Evolutionary conservation across 2,113 vertebrate species (phyloP).

Genomic region (Okapia johnstoni): DNA sequence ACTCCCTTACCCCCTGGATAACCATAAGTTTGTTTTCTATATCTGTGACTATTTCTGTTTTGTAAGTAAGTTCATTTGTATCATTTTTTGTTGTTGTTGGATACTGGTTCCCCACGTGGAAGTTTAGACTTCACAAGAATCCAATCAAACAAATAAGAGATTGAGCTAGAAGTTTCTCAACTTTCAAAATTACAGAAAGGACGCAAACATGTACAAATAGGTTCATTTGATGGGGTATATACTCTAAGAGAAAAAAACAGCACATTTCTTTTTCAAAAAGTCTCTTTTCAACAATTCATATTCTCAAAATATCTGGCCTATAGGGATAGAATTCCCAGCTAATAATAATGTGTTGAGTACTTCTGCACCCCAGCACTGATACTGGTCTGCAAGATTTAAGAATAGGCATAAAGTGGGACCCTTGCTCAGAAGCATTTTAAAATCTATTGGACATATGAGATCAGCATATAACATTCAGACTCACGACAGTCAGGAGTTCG

Average conservation of each 20-base stretch:
- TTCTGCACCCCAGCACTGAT: background rate
- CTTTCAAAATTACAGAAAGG: conserved; percentile 35
- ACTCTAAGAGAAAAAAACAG: background rate
- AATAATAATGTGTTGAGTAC: conserved; percentile 9
- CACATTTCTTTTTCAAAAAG: background rate
- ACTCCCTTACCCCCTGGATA: background rate
- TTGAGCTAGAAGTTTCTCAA: background rate
- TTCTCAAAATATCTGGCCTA: background rate
- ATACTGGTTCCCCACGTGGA: background rate
- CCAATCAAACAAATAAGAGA: background rate
- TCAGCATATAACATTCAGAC: background rate
- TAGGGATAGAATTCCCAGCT: background rate
- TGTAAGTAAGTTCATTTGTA: background rate
- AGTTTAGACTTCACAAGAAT: conserved; percentile 4
- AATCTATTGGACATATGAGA: background rate
- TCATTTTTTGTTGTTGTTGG: background rate
- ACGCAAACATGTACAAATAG: conserved; percentile 5
- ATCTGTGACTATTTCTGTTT: background rate
- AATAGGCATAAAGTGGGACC: background rate
- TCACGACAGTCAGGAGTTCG: background rate
- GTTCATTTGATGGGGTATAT: background rate
- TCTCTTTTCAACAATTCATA: conserved; percentile 8
- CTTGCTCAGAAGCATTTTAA: background rate
- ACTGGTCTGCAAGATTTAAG: background rate
- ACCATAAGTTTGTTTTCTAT: background rate